These are phyloP conservation scores for Empidonax traillii DNA, from an alignment of 2,113 vertebrate genomes.

Conservation along the genomic window DNA sequence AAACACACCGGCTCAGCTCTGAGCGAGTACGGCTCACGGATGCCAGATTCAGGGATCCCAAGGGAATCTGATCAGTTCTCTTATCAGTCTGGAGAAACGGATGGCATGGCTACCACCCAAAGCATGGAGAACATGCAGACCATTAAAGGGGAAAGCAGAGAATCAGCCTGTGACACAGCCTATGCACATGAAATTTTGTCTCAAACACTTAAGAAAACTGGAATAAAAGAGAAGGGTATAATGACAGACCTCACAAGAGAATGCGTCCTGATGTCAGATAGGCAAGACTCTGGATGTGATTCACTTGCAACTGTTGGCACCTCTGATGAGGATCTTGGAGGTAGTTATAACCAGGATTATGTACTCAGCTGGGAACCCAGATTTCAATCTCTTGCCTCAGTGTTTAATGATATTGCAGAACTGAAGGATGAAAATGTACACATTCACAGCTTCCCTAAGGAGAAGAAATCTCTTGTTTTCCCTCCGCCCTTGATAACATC, in stretches of 20 bases:
- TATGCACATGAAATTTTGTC: conserved; percentile 40
- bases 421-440: conserved; percentile 82
- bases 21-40: conserved; percentile 33
- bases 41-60: conserved; percentile 78
- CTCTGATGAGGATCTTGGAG: conserved; percentile 61
- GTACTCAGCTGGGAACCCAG: conserved; percentile 85
- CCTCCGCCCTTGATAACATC: conserved; percentile 90
- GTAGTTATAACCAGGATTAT: conserved; percentile 76
- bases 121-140: conserved; percentile 70
- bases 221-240: conserved; percentile 57
- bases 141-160: conserved; percentile 71
- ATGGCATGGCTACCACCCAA: conserved; percentile 35
- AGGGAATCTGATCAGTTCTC: conserved; percentile 80
- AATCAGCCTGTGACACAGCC: conserved; percentile 43
- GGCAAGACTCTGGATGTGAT: conserved; percentile 43
- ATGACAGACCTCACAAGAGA: conserved; percentile 66
- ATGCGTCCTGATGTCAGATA: conserved; percentile 51
- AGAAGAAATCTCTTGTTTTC: conserved; percentile 76
- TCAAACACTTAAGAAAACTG: conserved; percentile 13
- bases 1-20: conserved; percentile 60
- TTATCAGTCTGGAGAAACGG: conserved; percentile 73
- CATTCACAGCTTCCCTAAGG: conserved; percentile 62
- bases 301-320: conserved; percentile 64
- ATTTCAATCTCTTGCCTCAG: conserved; percentile 84
- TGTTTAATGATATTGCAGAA: conserved; percentile 88